A percentile compares a stretch with the other conserved stretches of the same genome.
phyloP scores from a whole-genome alignment of 92 coral and sea anemone species.

The Phenganax marumi region DNA sequence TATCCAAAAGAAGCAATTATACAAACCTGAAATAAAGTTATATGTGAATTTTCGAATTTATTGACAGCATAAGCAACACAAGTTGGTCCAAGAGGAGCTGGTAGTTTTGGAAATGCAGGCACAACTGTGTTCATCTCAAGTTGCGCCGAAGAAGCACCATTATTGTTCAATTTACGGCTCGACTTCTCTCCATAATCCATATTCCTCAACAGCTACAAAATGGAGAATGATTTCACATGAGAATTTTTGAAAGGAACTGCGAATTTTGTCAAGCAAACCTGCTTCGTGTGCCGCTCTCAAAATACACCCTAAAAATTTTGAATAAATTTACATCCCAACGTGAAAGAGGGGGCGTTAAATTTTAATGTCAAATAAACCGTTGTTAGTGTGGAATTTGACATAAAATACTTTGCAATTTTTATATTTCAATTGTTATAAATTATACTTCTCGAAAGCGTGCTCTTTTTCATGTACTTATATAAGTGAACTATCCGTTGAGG shows the following conservation, averaged over 20 bases:
- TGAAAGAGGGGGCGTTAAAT: no score
- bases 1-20: no score
- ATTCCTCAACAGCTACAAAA: not conserved
- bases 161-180: not conserved
- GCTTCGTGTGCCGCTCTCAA: no score
- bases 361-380: no score
- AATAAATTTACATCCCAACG: no score
- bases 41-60: conserved; percentile 34
- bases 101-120: conserved; percentile 8
- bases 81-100: conserved; percentile 14
- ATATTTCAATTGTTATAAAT: no score
- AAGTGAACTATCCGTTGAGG: no score
- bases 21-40: conserved; percentile 29
- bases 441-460: no score
- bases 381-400: no score
- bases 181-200: conserved; percentile 5
- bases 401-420: no score
- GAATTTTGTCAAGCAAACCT: not conserved
- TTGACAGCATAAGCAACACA: conserved; percentile 19
- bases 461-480: no score
- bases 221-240: not conserved
- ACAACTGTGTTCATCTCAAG: conserved; percentile 18
- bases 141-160: conserved; percentile 4
- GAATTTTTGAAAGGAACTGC: not conserved
- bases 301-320: no score